Evolutionary conservation across 2,797 vertebrate species (phyloP).

Genomic region (Catharus ustulatus): DNA sequence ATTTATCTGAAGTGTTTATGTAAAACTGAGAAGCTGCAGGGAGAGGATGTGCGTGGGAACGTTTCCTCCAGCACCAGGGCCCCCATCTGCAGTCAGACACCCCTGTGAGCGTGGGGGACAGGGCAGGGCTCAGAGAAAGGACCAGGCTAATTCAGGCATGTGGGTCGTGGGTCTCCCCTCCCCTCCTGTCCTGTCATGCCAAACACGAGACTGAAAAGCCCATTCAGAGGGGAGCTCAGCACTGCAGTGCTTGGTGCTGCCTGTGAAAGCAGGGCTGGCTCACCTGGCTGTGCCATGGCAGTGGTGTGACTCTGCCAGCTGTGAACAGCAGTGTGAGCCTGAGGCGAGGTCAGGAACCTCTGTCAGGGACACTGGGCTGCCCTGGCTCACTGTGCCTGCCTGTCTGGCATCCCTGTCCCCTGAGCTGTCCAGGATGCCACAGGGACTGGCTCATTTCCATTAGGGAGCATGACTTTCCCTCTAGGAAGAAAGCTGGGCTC

Average conservation of each 20-base stretch:
- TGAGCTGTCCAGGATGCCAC: neutral
- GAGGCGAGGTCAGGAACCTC: neutral
- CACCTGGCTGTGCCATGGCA: neutral
- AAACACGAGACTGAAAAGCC: rapidly evolving
- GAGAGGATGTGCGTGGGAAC: constrained; percentile 21
- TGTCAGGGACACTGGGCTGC: rapidly evolving
- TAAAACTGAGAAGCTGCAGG: constrained; percentile 3
- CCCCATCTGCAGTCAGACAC: neutral
- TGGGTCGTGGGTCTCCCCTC: neutral
- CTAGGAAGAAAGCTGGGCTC: neutral
- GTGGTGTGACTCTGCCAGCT: neutral
- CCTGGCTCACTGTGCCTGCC: neutral
- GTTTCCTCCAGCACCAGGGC: neutral
- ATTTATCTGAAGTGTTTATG: constrained; percentile 32
- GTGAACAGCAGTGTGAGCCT: neutral
- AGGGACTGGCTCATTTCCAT: neutral
- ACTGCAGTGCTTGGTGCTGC: neutral
- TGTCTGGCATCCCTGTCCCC: neutral
- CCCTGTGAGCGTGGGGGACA: neutral
- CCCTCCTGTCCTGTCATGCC: neutral
- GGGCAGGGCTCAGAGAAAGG: neutral
- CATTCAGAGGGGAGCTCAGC: neutral
- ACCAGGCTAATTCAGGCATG: neutral
- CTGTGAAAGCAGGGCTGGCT: neutral
- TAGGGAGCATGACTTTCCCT: neutral